Base-by-base conservation (phyloP, 2,888 invertebrate species). In the Hyposoter dolosus region DNA sequence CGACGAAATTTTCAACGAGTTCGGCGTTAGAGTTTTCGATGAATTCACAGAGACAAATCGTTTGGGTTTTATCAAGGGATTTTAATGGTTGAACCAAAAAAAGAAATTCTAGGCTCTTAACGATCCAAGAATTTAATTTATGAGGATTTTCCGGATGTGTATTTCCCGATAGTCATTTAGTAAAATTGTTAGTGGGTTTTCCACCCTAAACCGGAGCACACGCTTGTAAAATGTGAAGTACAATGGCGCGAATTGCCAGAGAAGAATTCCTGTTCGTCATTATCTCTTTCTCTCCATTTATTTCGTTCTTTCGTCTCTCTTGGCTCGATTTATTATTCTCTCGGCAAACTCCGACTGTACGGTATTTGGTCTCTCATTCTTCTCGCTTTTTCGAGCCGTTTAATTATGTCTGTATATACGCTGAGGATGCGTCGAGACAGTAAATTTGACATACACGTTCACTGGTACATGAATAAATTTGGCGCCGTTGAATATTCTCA, bases 351-450 rank as follows among this genome's bases (percentile, higher is more conserved):
- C 76, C 68, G 47, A 65, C 72, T 53, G 56, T 65, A 60, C 83
- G 65, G 35, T 71, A 72, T 83, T 81, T 81, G 81, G 40, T 85
- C 76, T 72, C 74, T 69, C 69, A 63, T 63, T 45, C 77, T 28
- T 77, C 77, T 45, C 84, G 78, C 71, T 82, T 84, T 86, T 86
- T 82, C 69, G 75, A 78, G 84, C 78, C 69, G 78, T 84, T 82
- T 86, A 84, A 86, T 86, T 86, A 78, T 82, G 63, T 78, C 40
- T 66, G 60, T 63, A 56, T 75, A 45, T 76, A 60, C 28, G 74
- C 43, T 53, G 78, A 32, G 56, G 65, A 75, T 65, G 65, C 47
- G 43, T 50, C 45, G 50, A 50, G 50, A 72, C 50, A 28, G 65
- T 28, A 65, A 69, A 63, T n/a, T 40, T 35, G 23, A 68, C 53